These are phyloP conservation scores for Cheirogaleus medius DNA, from an alignment of 2,113 vertebrate genomes.

Conservation along the genomic window DNA sequence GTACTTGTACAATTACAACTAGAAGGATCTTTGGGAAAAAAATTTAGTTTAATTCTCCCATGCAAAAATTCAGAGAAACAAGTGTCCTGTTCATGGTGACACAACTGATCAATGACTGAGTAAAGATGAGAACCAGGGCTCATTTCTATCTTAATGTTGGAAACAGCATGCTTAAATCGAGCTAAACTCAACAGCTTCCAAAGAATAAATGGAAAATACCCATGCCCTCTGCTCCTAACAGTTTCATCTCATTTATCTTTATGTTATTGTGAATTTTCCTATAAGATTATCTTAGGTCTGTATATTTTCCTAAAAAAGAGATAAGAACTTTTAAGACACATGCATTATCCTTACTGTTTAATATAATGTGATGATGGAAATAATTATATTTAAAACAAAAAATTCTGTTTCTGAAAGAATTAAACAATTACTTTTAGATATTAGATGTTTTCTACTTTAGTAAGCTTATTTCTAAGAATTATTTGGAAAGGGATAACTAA, in stretches of 20 bases:
- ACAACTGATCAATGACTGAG: neutral
- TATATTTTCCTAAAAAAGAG: neutral
- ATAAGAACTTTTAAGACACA: neutral
- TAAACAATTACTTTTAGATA: neutral
- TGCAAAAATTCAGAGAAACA: neutral
- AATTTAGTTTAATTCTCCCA: neutral
- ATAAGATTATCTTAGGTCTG: neutral
- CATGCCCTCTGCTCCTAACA: fast-evolving
- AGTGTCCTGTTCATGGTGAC: neutral
- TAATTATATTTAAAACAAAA: neutral
- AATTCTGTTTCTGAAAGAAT: neutral
- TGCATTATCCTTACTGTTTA: neutral
- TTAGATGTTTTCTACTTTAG: constrained; percentile 15
- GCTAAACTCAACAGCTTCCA: neutral
- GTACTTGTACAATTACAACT: neutral
- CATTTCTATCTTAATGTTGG: neutral
- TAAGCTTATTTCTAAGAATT: constrained; percentile 23
- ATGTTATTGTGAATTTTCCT: neutral
- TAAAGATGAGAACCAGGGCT: neutral
- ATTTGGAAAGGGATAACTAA: neutral
- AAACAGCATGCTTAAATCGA: neutral
- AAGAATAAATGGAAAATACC: neutral
- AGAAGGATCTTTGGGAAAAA: neutral
- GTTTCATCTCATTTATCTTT: neutral
- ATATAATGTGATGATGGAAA: neutral